Evolutionary conservation across 2,113 vertebrate species (phyloP).

Genomic region (Pelmatolapia mariae): DNA sequence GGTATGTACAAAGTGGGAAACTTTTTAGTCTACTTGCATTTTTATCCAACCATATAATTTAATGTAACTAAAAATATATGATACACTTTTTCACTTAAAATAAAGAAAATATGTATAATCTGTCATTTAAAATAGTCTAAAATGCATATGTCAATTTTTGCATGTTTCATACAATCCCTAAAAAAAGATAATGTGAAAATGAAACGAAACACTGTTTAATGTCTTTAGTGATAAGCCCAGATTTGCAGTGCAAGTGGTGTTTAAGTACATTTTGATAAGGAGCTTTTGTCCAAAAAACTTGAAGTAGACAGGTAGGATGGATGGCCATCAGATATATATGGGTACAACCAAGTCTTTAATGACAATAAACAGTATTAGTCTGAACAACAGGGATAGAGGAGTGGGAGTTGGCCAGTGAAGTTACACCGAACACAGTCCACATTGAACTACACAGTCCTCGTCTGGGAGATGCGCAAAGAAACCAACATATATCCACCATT

Average conservation of each 20-base stretch:
- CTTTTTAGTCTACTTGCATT: slow-evolving; percentile 12
- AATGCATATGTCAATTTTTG: slow-evolving; percentile 75
- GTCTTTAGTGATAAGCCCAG: slow-evolving; percentile 28
- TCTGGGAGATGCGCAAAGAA: slow-evolving; percentile 64
- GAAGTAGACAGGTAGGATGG: slow-evolving; percentile 22
- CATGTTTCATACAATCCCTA: slow-evolving; percentile 74
- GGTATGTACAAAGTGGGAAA: slow-evolving; percentile 30
- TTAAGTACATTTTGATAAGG: slow-evolving; percentile 20
- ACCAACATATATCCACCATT: slow-evolving; percentile 65
- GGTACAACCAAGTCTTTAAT: slow-evolving; percentile 42
- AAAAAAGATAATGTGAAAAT: slow-evolving; percentile 72
- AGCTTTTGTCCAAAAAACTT: slow-evolving; percentile 8
- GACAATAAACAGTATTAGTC: slow-evolving; percentile 63
- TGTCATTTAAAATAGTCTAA: slow-evolving; percentile 58
- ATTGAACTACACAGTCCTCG: slow-evolving; percentile 69
- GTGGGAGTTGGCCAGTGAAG: slow-evolving; percentile 77
- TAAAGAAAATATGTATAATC: slow-evolving; percentile 70
- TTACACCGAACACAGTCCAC: slow-evolving; percentile 80
- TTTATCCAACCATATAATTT: slow-evolving; percentile 33
- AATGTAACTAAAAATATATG: slow-evolving; percentile 75
- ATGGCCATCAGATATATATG: slow-evolving; percentile 32
- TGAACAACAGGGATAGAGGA: slow-evolving; percentile 71
- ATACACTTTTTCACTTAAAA: slow-evolving; percentile 56
- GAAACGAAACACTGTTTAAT: slow-evolving; percentile 9
- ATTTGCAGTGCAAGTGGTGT: slow-evolving; percentile 39